These are phyloP conservation scores for Ceryle rudis DNA, from an alignment of 2,797 vertebrate genomes.

Conservation along the genomic window DNA sequence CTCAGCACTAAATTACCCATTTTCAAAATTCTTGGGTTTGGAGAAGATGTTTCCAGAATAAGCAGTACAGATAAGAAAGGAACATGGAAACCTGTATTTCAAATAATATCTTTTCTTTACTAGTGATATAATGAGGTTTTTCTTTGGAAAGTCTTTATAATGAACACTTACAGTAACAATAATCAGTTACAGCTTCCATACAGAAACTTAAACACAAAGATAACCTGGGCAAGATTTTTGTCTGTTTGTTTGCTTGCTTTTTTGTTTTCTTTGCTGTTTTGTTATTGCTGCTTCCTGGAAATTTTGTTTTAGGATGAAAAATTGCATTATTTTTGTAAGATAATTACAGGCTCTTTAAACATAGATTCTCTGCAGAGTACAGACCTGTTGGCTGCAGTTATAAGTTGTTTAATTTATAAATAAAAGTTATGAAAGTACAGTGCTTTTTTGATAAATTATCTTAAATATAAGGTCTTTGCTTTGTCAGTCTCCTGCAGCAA, in stretches of 20 bases:
- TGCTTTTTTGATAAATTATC: background rate
- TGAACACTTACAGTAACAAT: background rate
- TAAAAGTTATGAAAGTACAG: background rate
- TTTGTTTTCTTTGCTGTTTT: background rate
- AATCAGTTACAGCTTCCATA: background rate
- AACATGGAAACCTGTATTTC: background rate
- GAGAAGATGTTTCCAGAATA: background rate
- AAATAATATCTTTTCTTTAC: background rate
- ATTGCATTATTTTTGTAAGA: background rate
- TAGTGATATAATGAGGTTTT: background rate
- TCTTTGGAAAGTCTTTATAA: background rate
- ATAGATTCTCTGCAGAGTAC: background rate
- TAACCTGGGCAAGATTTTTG: background rate
- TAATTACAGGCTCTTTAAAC: background rate
- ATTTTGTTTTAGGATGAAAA: background rate
- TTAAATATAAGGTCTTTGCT: background rate
- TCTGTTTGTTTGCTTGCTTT: background rate
- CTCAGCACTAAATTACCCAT: background rate
- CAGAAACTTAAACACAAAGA: background rate
- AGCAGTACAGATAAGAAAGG: background rate
- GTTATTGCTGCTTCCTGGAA: background rate
- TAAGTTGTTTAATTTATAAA: background rate
- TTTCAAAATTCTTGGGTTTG: conserved; percentile 18
- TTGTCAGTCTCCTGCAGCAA: background rate
- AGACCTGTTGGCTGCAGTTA: background rate